Evolutionary conservation across 2,888 invertebrate genomes (phyloP), one percentile per base, ranked within the genome.

Genomic region (Synanthedon formicaeformis): DNA sequence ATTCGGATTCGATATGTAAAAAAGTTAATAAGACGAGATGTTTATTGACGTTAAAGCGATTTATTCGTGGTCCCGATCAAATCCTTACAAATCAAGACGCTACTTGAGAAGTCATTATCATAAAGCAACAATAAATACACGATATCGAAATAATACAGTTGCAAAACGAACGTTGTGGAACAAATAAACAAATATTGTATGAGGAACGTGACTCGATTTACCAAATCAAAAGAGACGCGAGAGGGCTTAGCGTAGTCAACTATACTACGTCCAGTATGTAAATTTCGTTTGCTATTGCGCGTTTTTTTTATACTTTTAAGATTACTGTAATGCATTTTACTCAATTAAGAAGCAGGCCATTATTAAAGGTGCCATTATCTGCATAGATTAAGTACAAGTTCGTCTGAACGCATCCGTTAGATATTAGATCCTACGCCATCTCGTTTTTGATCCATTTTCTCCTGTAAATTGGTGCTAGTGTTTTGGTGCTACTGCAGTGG

Each of bases 331-430:
- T 86, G 84, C 85, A 86, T 87, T 86, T 86, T 86, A 86, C 81
- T 82, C 81, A 81, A 78, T 76, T 83, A 78, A 86, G 84, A 86
- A 81, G 84, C 85, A 85, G 86, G 87, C 87, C 87, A 87, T 87
- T 83, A 79, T 79, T 73, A 69, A 79, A 59, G 82, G 87, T 87
- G 87, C 87, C 87, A 87, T 87, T 81, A 81, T 81, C 78, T 83
- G 75, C 73, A 63, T 85, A 85, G 82, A 72, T 77, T 67, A 85
- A 81, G 83, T 79, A 71, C 76, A 78, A 76, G 65, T 70, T 70
- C 61, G 73, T 77, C 76, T 69, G 57, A 58, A 55, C 55, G 56
- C 54, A 56, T 59, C 57, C 57, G 52, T 57, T 58, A 52, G 54
- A 50, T 50, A 48, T 50, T 48, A 40, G 18, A 49, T 41, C 14